These are phyloP conservation scores for Limonius californicus DNA, from an alignment of 1,140 invertebrate species.

Conservation along the genomic window DNA sequence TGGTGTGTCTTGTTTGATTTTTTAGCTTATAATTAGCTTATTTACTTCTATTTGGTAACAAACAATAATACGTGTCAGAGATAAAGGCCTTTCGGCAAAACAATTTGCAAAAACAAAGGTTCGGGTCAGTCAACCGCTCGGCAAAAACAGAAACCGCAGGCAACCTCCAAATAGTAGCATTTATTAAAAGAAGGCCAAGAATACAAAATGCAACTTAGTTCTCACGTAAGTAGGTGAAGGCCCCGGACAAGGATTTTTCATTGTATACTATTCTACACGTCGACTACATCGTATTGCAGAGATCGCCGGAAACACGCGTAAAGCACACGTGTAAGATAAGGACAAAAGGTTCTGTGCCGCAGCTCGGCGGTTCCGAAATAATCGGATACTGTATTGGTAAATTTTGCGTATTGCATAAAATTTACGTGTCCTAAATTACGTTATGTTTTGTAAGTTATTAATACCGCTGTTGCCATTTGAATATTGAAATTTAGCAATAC, in stretches of 20 bases:
- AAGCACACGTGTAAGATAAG: conserved; percentile 23
- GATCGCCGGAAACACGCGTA: conserved; percentile 24
- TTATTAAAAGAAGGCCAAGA: conserved; percentile 42
- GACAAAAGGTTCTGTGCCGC: conserved; percentile 8
- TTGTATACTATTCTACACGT: conserved; percentile 32
- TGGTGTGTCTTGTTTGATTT: not conserved
- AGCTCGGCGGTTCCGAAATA: not conserved
- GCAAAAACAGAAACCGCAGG: conserved; percentile 24
- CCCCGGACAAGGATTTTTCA: conserved; percentile 35
- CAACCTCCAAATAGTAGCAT: conserved; percentile 36
- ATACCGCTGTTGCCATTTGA: not conserved
- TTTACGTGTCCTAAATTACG: conserved; percentile 11
- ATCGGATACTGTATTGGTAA: conserved; percentile 26
- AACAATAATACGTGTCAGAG: no score
- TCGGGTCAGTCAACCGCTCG: not conserved
- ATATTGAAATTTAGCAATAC: not conserved
- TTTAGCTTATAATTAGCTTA: not conserved
- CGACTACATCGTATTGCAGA: conserved; percentile 15
- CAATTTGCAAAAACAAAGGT: no score
- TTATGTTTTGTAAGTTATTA: not conserved
- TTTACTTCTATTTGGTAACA: no score
- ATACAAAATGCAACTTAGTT: conserved; percentile 44
- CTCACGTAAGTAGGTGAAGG: conserved; percentile 46
- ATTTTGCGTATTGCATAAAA: conserved; percentile 32
- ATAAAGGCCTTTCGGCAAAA: not conserved